These are phyloP conservation scores for Augochlora pura DNA, from an alignment of 1,140 invertebrate genomes.

Conservation along the genomic window DNA sequence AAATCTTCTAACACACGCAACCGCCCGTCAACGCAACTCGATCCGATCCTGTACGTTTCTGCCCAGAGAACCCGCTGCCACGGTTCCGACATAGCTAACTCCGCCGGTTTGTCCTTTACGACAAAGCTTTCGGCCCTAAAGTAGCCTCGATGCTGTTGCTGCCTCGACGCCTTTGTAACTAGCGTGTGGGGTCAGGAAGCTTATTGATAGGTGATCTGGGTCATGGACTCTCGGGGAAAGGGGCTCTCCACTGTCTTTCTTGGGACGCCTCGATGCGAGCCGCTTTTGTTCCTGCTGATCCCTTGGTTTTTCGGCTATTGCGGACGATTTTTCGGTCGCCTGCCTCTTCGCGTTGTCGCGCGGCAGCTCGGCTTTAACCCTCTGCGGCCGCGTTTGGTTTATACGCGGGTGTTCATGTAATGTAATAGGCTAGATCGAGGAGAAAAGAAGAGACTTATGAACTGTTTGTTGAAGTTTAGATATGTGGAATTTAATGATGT, in stretches of 20 bases:
- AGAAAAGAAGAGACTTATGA: too few relatives aligned
- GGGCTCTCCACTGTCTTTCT: not conserved
- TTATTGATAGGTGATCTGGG: conserved; percentile 16
- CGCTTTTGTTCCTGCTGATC: not conserved
- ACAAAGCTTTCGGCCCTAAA: not conserved
- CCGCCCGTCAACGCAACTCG: not conserved
- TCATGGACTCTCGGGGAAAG: not conserved
- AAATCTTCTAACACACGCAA: not conserved
- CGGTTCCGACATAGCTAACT: too few relatives aligned
- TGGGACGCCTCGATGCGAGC: not conserved
- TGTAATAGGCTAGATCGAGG: too few relatives aligned
- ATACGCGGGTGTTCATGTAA: too few relatives aligned
- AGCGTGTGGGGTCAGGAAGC: not conserved
- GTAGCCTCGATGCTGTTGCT: not conserved
- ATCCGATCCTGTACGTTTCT: not conserved
- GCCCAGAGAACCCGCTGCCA: too few relatives aligned
- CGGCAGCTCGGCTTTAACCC: too few relatives aligned
- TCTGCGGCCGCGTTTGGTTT: too few relatives aligned
- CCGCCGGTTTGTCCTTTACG: too few relatives aligned
- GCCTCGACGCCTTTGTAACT: conserved; percentile 1
- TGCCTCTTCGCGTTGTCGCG: too few relatives aligned
- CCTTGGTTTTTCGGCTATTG: not conserved
- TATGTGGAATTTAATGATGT: too few relatives aligned
- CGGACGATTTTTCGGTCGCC: too few relatives aligned
- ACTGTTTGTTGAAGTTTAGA: too few relatives aligned